Evolutionary conservation across 2,113 vertebrate species (phyloP), one percentile per base, ranked within the genome.

Genomic region (Ageneiosus marmoratus): DNA sequence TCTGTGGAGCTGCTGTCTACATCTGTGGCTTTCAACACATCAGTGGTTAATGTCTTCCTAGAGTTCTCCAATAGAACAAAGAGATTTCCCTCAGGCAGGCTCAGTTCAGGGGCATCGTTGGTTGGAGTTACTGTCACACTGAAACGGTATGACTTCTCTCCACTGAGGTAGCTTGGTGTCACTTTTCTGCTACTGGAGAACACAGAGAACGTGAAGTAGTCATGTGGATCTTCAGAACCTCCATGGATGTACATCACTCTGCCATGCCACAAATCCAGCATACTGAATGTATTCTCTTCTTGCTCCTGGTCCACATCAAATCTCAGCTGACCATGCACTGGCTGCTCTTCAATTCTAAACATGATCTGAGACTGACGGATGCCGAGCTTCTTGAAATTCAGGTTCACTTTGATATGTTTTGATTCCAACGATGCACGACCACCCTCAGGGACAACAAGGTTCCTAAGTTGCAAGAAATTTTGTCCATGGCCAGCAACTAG

Each of bases 231-330:
- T 85, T 99, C 97, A 60, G 97, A 97, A 50, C 96, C 95, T 82
- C 95, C 95, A 27, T 97, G 97, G 87, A 96, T 87, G 53, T 97
- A 98, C 58, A 96, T 93, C 44, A 96, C 91, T 86, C 94, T 92
- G 15, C 90, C 93, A 58, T 95, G 95, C 94, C 91, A 92, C 63
- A 98, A 88, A 18, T 98, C 96, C 85, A 96, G 90, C 93, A 96
- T 83, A 78, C 94, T 95, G 86, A 99, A 98, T 5, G 86, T 92
- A 85, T 93, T 93, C 77, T 95, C 88, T 50, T 92, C 91, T 81
- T 93, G 92, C 2, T 89, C 84, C 13, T 90, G 89, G 70, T 93
- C 92, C 13, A 94, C 89, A 87, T 95, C 92, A 37, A 96, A 89
- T 86, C 92, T 93, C 83, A 99, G 90, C 58, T 93, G 83, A 44